phyloP scores from a whole-genome alignment of 1,140 invertebrate species.

The Tetramorium parvispinum region DNA sequence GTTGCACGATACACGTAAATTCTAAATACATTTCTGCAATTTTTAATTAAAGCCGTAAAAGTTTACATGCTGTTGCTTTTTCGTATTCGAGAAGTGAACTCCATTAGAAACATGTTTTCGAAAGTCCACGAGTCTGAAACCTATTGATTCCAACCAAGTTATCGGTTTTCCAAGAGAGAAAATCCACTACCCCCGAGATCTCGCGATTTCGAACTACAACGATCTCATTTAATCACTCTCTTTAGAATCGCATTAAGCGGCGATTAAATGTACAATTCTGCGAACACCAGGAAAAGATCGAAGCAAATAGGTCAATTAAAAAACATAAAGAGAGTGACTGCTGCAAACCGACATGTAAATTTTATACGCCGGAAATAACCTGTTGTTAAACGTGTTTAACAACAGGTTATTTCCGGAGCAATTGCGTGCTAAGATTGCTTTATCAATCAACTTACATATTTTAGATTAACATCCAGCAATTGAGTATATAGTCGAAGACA shows the following conservation, averaged over 20 bases:
- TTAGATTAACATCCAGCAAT: not conserved
- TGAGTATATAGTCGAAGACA: not conserved
- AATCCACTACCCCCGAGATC: conserved; percentile 13
- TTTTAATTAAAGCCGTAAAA: conserved; percentile 18
- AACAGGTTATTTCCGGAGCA: not conserved
- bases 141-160: conserved; percentile 64
- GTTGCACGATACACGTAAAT: not conserved
- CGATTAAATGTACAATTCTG: conserved; percentile 51
- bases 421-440: not conserved
- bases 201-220: conserved; percentile 53
- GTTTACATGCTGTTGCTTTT: not conserved
- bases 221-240: conserved; percentile 54
- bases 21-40: not conserved
- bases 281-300: not conserved
- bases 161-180: conserved; percentile 59
- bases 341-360: not conserved
- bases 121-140: conserved; percentile 46
- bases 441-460: not conserved
- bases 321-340: not conserved
- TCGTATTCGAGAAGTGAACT: conserved; percentile 21
- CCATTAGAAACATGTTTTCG: conserved; percentile 29
- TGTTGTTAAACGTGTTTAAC: not conserved
- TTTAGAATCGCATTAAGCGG: conserved; percentile 54
- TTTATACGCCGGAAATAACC: too few relatives aligned
- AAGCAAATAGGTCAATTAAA: not conserved